Evolutionary conservation across 2,113 vertebrate genomes (phyloP).

Genomic region (Upupa epops): DNA sequence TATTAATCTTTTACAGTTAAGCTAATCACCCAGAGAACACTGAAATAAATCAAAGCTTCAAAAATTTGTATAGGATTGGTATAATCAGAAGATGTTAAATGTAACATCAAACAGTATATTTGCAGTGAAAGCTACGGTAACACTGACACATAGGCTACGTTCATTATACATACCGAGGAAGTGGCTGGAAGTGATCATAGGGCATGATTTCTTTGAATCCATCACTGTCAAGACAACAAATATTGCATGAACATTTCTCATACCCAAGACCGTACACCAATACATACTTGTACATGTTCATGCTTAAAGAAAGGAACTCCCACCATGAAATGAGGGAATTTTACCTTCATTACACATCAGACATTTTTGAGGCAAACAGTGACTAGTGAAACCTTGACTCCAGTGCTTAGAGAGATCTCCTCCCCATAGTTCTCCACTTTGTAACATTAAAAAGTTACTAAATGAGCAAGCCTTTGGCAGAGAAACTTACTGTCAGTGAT

Average conservation of each 20-base stretch:
- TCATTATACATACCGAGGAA: constrained; percentile 85
- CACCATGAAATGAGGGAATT: not conserved
- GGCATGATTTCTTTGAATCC: constrained; percentile 97
- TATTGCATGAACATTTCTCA: constrained; percentile 20
- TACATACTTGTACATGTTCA: not conserved
- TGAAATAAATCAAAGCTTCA: not conserved
- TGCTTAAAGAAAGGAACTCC: not conserved
- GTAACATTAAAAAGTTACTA: not conserved
- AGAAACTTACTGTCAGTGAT: not conserved
- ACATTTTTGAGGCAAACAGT: not conserved
- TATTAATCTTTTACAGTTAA: not conserved
- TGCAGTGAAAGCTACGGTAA: not conserved
- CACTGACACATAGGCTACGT: not conserved
- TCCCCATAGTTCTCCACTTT: not conserved
- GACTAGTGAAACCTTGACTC: not conserved
- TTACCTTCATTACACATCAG: not conserved
- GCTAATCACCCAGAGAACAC: not conserved
- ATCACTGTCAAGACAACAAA: constrained; percentile 81
- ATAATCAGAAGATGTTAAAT: not conserved
- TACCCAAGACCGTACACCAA: not conserved
- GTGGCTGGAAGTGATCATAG: constrained; percentile 94
- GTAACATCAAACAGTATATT: not conserved
- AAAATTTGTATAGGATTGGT: not conserved
- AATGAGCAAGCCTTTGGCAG: not conserved
- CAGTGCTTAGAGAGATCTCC: not conserved